phyloP scores from a whole-genome alignment of 92 coral and sea anemone genomes.

The Porites rus region DNA sequence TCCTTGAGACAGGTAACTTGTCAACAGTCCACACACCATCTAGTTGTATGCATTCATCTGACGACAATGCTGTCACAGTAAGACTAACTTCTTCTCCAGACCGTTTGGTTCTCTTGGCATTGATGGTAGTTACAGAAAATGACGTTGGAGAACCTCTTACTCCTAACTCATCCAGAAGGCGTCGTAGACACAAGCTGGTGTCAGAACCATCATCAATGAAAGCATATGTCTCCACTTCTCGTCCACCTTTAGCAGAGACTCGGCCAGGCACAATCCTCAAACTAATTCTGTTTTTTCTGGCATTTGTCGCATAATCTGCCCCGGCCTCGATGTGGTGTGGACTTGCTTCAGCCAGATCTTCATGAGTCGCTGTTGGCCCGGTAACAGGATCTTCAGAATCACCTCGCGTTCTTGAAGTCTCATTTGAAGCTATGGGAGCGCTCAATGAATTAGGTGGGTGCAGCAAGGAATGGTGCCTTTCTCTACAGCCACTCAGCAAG shows the following conservation, averaged over 20 bases:
- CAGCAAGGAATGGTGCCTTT: not conserved
- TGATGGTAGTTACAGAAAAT: slow-evolving; percentile 33
- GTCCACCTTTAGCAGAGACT: slow-evolving; percentile 12
- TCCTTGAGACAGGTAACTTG: no score
- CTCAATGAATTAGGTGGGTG: slow-evolving; percentile 29
- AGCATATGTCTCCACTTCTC: slow-evolving; percentile 45
- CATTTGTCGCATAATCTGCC: no score
- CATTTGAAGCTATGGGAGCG: slow-evolving; percentile 30
- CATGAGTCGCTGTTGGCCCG: slow-evolving; percentile 7
- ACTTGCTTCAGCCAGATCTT: not conserved
- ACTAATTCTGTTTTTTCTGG: slow-evolving; percentile 8
- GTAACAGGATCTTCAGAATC: slow-evolving; percentile 24
- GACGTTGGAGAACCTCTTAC: slow-evolving; percentile 27
- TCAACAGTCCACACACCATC: no score
- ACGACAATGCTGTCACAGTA: no score
- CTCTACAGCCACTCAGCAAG: no score
- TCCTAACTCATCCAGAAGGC: slow-evolving; percentile 17
- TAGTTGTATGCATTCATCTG: no score
- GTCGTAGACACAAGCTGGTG: slow-evolving; percentile 33
- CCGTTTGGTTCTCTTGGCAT: slow-evolving; percentile 21
- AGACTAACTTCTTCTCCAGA: no score
- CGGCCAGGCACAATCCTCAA: slow-evolving; percentile 58
- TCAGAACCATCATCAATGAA: slow-evolving; percentile 58
- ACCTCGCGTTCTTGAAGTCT: not conserved
- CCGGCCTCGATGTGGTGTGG: no score